Base-by-base conservation (phyloP, 1,140 invertebrate species). In the Hyphantria cunea region DNA sequence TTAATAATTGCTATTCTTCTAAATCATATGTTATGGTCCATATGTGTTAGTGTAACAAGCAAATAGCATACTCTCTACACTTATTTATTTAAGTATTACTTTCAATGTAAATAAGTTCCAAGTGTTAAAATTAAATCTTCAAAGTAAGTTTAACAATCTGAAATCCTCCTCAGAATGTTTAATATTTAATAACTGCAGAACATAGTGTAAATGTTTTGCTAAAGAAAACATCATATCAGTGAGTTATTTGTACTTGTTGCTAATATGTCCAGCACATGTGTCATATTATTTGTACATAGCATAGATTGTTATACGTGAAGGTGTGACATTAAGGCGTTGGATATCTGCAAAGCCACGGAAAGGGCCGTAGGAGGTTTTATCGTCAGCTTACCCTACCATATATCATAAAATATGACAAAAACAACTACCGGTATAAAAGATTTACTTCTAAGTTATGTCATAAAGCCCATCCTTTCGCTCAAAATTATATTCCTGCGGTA, bases 321-420 rank as follows among this genome's bases (percentile, higher is more conserved):
- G 25, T 44, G 34, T 7, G 34, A 11, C 34, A 11, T 37, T 45
- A 34, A 33, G 31, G 25, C 41, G 11, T 54, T 54, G 17, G 11
- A 54, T 42, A 25, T 10, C n/a, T 6, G 25, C 10, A 7, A 12
- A 54, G 53, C 44, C 31, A 45, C 42, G 0, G n/a, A 44, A 12
- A 12, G 41, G 41, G 13, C 34, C 11, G 34, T 44, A 12, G 11
- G n/a, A 44, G 41, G 41, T 44, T 44, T 44, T 44, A 31, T 37
- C 6, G 42, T 17, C 42, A 12, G 32, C 15, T 47, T 41, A 37
- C 33, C 15, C 13, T 14, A 25, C 14, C 32, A 34, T 39, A 11
- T 10, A 7, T 52, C 34, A 15, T 39, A 52, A 51, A 44, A 44
- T 44, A 44, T 44, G 41, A n/a, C 50, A 49, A 49, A 49, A 49